Conservation (phyloP, 2,888 invertebrate genomes). For the Leptinotarsa tumamoca region DNA sequence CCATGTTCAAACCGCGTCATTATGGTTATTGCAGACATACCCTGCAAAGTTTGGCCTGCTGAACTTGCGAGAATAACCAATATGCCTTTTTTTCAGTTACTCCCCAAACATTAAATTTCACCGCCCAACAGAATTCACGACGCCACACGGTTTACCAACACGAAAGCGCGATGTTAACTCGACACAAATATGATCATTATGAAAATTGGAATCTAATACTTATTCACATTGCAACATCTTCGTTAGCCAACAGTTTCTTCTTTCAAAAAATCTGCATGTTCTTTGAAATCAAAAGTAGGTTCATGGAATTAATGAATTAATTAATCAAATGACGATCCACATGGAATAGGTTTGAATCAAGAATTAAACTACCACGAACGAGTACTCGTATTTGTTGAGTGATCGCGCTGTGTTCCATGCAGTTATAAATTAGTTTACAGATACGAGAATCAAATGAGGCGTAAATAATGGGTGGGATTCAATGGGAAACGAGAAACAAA, state of each 20-base stretch:
- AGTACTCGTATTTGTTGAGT: no score
- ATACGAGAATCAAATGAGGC: slow-evolving; percentile 30
- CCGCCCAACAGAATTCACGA: not conserved
- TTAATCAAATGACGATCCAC: slow-evolving; percentile 35
- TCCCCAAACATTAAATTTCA: not conserved
- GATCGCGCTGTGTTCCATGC: not conserved
- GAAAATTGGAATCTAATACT: slow-evolving; percentile 41
- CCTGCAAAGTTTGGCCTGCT: not conserved
- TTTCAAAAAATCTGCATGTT: slow-evolving; percentile 49
- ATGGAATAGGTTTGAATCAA: not conserved
- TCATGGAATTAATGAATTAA: slow-evolving; percentile 52
- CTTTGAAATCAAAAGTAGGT: slow-evolving; percentile 54
- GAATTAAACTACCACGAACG: not conserved
- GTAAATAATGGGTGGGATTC: slow-evolving; percentile 31
- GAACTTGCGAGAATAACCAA: not conserved
- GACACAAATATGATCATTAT: slow-evolving; percentile 31
- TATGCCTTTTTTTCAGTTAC: not conserved
- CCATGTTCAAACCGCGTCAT: no score
- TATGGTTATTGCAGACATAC: no score
- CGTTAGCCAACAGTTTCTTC: slow-evolving; percentile 46
- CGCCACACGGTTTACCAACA: not conserved
- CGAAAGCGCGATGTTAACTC: not conserved
- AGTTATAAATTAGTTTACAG: slow-evolving; percentile 17
- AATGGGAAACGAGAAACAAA: slow-evolving; percentile 31
- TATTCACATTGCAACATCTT: slow-evolving; percentile 45